A percentile compares a stretch with the other conserved stretches of the same genome.
Evolutionary conservation across 2,113 vertebrate species (phyloP).

Genomic region (Corythaeola cristata): DNA sequence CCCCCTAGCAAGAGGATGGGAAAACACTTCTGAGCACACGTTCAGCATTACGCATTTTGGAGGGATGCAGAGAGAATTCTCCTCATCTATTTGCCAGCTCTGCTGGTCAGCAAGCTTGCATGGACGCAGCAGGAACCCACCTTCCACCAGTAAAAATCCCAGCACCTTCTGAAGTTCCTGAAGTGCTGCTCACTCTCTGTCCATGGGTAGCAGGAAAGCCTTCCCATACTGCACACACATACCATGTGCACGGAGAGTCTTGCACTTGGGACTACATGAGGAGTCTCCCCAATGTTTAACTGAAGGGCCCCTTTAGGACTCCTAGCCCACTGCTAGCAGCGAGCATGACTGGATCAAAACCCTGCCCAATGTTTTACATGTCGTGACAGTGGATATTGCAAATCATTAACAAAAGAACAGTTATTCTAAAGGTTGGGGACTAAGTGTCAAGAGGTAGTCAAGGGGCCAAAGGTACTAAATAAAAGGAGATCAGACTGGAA

Average conservation of each 20-base stretch:
- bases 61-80: not conserved
- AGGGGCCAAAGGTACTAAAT: not conserved
- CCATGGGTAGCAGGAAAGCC: not conserved
- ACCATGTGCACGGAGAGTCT: not conserved
- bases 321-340: too few species aligned
- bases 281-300: not conserved
- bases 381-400: not conserved
- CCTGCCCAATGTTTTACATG: not conserved
- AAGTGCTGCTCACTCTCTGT: not conserved
- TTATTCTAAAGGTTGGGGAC: not conserved
- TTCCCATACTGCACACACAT: not conserved
- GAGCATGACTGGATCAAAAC: not conserved
- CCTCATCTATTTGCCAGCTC: not conserved
- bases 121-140: not conserved
- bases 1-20: not conserved
- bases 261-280: not conserved
- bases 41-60: not conserved
- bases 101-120: not conserved
- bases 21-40: not conserved
- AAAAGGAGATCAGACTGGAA: not conserved
- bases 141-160: not conserved
- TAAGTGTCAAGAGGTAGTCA: not conserved
- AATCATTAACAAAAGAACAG: not conserved
- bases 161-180: not conserved
- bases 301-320: not conserved